Base-by-base conservation (phyloP, 2,888 invertebrate species). In the Metacarcinus magister region DNA sequence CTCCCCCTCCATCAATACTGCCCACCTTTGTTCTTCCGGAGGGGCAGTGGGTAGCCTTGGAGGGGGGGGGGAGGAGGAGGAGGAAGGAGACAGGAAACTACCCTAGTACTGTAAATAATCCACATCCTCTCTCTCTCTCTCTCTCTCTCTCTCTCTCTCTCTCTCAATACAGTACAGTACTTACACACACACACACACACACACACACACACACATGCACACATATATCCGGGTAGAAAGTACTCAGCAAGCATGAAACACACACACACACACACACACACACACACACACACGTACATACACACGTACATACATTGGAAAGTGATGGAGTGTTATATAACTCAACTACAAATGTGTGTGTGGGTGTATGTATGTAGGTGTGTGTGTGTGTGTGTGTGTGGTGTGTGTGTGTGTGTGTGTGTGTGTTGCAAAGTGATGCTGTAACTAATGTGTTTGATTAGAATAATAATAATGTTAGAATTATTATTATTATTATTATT, bases 71-170 rank as follows among this genome's bases (percentile, higher is more conserved):
- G 67, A 67, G 67, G 67, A 67, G n/a, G 67, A 67, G 67, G 67
- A 67, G 67, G 67, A 90, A 90, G 44, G 44, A 28, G 44, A 48
- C 5, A 54, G 54, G 54, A 54, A 54, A 54, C 54, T 54, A 54
- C 0, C 54, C 10, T 54, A 16, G 13, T 44, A 5, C 39, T 32
- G 39, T 32, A 39, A 90, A 90, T 90, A 90, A 23, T 46, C 23
- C 90, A 90, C 67, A 67, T 67, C 67, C 67, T 67, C 67, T n/a
- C 54, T 54, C 67, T 67, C 67, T 67, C 67, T 67, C 67, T 67
- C 67, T 67, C 67, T 67, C 67, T 67, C 67, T 67, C 67, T 67
- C 67, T 67, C 67, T 67, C 67, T 67, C 67, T 67, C 67, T 67
- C 67, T 67, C 67, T 13, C 5, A 19, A 67, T 67, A 23, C n/a